Conservation (phyloP, 2,888 invertebrate species). For the Thecocarcelia acutangulata region DNA sequence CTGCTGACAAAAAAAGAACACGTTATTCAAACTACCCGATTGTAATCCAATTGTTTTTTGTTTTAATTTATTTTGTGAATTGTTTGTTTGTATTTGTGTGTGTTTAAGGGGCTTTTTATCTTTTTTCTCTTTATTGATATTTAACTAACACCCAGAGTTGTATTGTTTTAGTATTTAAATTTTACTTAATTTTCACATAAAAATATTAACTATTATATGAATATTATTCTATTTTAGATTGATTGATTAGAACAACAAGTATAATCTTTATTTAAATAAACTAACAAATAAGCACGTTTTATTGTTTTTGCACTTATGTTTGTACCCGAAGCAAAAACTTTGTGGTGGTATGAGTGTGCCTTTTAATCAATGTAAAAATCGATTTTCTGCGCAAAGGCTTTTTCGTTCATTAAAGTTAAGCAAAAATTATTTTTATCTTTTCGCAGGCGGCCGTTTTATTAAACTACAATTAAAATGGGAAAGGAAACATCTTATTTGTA, state of each 20-base stretch:
- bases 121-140: slow-evolving; percentile 23
- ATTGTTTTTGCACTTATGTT: slow-evolving; percentile 17
- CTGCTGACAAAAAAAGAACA: slow-evolving; percentile 13
- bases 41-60: slow-evolving; percentile 53
- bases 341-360: slow-evolving; percentile 37
- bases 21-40: slow-evolving; percentile 38
- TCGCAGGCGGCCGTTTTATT: slow-evolving; percentile 70
- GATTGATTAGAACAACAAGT: neutral
- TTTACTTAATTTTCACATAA: slow-evolving; percentile 3
- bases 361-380: slow-evolving; percentile 75
- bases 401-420: slow-evolving; percentile 46
- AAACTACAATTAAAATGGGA: slow-evolving; percentile 22
- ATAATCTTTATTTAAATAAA: slow-evolving; percentile 23
- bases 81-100: slow-evolving; percentile 24
- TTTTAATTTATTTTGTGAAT: slow-evolving; percentile 26
- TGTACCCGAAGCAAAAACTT: slow-evolving; percentile 15
- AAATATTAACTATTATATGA: slow-evolving; percentile 7
- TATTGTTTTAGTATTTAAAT: slow-evolving; percentile 46
- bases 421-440: slow-evolving; percentile 37
- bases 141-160: slow-evolving; percentile 62
- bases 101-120: slow-evolving; percentile 34
- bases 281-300: slow-evolving; percentile 47
- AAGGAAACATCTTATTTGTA: slow-evolving; percentile 54
- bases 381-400: slow-evolving; percentile 79
- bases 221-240: slow-evolving; percentile 5